Percentiles rank a stretch among this genome's conserved stretches.
Evolutionary conservation across 2,797 vertebrate genomes (phyloP).

Genomic region (Meda fulgida): DNA sequence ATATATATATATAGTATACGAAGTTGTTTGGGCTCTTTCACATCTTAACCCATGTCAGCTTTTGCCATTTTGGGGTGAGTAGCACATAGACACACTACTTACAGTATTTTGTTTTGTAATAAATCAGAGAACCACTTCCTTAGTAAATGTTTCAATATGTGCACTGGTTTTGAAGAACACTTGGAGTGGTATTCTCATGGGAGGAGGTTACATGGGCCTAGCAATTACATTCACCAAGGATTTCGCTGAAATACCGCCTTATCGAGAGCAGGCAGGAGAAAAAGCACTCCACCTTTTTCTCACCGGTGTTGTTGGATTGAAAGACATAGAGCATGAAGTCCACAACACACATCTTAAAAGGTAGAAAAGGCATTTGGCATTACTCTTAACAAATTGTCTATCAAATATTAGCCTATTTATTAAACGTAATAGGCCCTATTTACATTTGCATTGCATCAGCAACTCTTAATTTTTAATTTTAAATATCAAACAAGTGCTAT

Average conservation of each 20-base stretch:
- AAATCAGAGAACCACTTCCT: constrained; percentile 66
- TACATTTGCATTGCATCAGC: not conserved
- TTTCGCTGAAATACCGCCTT: constrained; percentile 45
- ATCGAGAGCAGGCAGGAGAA: constrained; percentile 19
- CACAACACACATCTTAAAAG: not conserved
- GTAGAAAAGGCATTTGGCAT: not conserved
- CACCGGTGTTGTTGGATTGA: not conserved
- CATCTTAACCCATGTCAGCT: constrained; percentile 53
- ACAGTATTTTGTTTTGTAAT: constrained; percentile 65
- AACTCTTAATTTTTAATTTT: not conserved
- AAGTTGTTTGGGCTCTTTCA: constrained; percentile 45
- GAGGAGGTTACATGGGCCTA: constrained; percentile 56
- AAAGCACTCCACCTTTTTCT: constrained; percentile 1
- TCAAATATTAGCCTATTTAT: not conserved
- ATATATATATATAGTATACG: too few relatives aligned
- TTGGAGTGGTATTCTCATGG: constrained; percentile 57
- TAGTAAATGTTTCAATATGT: constrained; percentile 67
- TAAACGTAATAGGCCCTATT: not conserved
- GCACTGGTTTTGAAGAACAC: constrained; percentile 61
- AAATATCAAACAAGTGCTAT: not conserved
- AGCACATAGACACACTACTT: constrained; percentile 55
- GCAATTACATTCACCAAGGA: constrained; percentile 41
- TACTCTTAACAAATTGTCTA: not conserved
- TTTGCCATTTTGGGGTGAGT: constrained; percentile 54
- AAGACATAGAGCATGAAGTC: not conserved